Base-by-base conservation (phyloP, 2,888 invertebrate species). In the Dione juno region DNA sequence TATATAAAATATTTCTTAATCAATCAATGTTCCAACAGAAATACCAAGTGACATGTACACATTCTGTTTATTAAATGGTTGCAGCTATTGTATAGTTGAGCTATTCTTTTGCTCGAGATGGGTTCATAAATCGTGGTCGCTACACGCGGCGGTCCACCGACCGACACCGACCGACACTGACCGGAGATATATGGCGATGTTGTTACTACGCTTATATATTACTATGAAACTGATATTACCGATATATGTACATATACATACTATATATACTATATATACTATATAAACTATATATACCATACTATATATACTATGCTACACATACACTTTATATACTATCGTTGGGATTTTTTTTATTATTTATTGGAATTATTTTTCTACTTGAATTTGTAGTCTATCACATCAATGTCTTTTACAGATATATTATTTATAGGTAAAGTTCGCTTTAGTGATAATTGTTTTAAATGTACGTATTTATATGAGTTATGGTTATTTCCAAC, bases 111-210 rank as follows among this genome's bases (percentile, higher is more conserved):
- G 59, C 43, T 21, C 59, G 21, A 59, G 41, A 59, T 59, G 16
- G 21, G 59, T 59, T 21, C 59, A 67, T 67, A 67, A 67, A 67
- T 61, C 35, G 41, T 43, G 14, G 58, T 19, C 66, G 66, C 37
- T 14, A 6, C 14, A 21, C 59, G 59, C 41, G 58, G 16, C 35
- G 66, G 53, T 54, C 45, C 57, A 58, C 66, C 53, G 35, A 58
- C 58, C 41, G 41, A 67, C 67, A 40, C 14, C 40, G 35, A 48
- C 58, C 41, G 41, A 67, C 67, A 21, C 14, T 5, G 28, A 28
- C 3, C 40, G 48, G 48, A 54, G 67, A 67, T 48, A 58, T 67
- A 67, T 58, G 45, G 67, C 40, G 50, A 66, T 35, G 67, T 21
- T 43, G 50, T 35, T 21, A 13, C 50, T 21, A 50, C 21, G 48